Evolutionary conservation across 2,888 invertebrate genomes (phyloP), one percentile per base, ranked within the genome.

Genomic region (Ormia ochracea): DNA sequence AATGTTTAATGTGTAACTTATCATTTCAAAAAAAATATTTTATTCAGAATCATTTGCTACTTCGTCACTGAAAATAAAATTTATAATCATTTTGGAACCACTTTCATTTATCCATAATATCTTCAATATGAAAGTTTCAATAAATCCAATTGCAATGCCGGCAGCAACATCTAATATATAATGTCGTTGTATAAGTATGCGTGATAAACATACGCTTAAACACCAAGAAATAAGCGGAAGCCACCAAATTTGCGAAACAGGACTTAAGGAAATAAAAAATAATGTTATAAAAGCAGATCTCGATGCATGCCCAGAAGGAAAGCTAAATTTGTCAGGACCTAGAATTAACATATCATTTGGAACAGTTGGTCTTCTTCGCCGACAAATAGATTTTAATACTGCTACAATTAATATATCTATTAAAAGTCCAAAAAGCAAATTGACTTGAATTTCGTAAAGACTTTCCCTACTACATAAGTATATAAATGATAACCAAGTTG

Each of bases 281-380:
- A 93, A 93, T 3, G 94, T 91, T 21, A 98, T 91, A 87, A 95
- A 92, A 4, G 94, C 92, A 0, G 96, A 93, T 83, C 98, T 91
- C 26, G 98, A 96, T 0, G 96, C 94, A 89, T 99, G 98, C 0
- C 98, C 98, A 0, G 98, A 98, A 10, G 98, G 99, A 88, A 99
- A 99, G 56, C 92, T 92, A 56, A 94, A 98, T 85, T 96, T 94
- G 89, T 98, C 98, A 0, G 97, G 95, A 0, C 96, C 95, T 19
- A 96, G 90, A 36, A 92, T 92, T 78, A 94, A 89, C 82, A 94
- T 92, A 87, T 96, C 94, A 83, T 93, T 93, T 78, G 91, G 90
- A 14, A 90, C 88, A 85, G 93, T 93, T 0, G 98, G 98, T 31
- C 98, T 91, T 83, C 94, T 91, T 85, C 98, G 91, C 80, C 97